Percentiles rank a stretch among this genome's conserved stretches.
phyloP scores from a whole-genome alignment of 2,797 vertebrate species.

The Myotis vivesi region DNA sequence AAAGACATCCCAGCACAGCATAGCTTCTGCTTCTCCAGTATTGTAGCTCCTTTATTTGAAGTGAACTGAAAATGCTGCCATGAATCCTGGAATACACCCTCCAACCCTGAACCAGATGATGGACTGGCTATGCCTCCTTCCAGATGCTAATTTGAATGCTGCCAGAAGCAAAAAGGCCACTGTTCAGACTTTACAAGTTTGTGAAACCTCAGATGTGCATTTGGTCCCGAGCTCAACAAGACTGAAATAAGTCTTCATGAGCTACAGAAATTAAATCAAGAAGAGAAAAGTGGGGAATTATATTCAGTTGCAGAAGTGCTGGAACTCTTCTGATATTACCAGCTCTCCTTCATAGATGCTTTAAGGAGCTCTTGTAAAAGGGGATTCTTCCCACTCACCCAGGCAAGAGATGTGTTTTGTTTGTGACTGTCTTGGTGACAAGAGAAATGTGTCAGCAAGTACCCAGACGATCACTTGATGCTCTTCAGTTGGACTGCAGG shows the following conservation, averaged over 20 bases:
- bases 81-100: slow-evolving; percentile 81
- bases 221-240: slow-evolving; percentile 93
- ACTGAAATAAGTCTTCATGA: slow-evolving; percentile 92
- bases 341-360: slow-evolving; percentile 60
- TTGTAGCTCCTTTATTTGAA: slow-evolving; percentile 91
- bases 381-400: slow-evolving; percentile 70
- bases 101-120: slow-evolving; percentile 91
- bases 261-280: slow-evolving; percentile 85
- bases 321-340: slow-evolving; percentile 88
- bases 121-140: slow-evolving; percentile 94
- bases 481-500: not conserved
- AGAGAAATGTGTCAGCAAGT: not conserved
- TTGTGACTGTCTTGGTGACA: slow-evolving; percentile 42
- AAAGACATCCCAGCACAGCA: slow-evolving; percentile 91
- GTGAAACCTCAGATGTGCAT: slow-evolving; percentile 93
- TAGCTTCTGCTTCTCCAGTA: slow-evolving; percentile 89
- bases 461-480: not conserved
- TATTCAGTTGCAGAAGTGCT: slow-evolving; percentile 94
- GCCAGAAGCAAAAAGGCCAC: slow-evolving; percentile 90
- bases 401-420: slow-evolving; percentile 62
- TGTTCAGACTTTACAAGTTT: slow-evolving; percentile 90
- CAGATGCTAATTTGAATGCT: slow-evolving; percentile 95
- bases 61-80: slow-evolving; percentile 85
- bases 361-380: slow-evolving; percentile 72
- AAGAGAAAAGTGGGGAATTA: slow-evolving; percentile 82